phyloP scores from a whole-genome alignment of 1,140 invertebrate genomes.

The Tyrophagus putrescentiae region DNA sequence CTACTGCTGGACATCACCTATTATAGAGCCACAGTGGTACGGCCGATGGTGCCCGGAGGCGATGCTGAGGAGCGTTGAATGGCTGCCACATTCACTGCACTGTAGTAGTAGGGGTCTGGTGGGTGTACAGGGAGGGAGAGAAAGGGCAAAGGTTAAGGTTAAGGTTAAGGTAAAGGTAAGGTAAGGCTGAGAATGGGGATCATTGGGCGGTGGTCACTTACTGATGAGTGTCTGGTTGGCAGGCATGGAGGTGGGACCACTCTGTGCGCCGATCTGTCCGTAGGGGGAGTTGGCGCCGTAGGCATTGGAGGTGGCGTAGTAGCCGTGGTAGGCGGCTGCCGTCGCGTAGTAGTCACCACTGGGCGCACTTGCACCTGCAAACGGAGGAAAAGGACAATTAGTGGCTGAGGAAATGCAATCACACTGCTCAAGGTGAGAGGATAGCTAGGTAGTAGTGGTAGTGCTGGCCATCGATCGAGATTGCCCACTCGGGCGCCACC shows the following conservation, averaged over 20 bases:
- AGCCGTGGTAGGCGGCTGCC: not conserved
- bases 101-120: constrained; percentile 17
- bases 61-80: constrained; percentile 9
- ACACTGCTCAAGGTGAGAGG: not conserved
- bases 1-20: too few relatives aligned
- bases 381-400: not conserved
- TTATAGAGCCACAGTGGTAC: constrained; percentile 14
- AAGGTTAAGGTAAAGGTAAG: not conserved
- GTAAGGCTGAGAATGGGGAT: not conserved
- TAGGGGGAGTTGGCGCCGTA: constrained; percentile 18
- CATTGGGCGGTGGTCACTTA: not conserved
- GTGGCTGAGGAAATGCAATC: not conserved
- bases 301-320: constrained; percentile 1
- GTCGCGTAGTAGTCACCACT: constrained; percentile 16
- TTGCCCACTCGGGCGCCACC: not conserved
- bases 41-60: not conserved
- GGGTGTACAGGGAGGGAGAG: not conserved
- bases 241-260: not conserved
- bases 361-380: constrained; percentile 7
- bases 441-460: too few relatives aligned
- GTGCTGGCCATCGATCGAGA: not conserved
- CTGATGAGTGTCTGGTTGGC: constrained; percentile 1
- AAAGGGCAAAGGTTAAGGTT: not conserved
- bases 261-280: not conserved
- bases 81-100: constrained; percentile 12